These are phyloP conservation scores for Ferrisia virgata DNA, from an alignment of 2,888 invertebrate genomes.

Conservation along the genomic window DNA sequence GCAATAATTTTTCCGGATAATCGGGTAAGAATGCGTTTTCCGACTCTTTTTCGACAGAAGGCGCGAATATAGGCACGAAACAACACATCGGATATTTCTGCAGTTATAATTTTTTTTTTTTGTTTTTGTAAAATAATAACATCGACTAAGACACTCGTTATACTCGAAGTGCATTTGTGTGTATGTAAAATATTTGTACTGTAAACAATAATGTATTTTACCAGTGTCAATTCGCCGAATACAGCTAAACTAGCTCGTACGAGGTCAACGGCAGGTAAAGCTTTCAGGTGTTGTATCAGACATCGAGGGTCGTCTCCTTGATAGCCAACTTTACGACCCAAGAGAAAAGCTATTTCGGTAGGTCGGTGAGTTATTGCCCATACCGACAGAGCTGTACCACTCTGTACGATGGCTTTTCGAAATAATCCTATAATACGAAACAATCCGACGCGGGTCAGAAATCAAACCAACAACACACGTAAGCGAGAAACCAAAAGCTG, in stretches of 20 bases:
- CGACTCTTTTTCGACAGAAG: background rate
- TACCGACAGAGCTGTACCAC: conserved; percentile 45
- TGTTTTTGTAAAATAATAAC: no score
- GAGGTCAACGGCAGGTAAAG: background rate
- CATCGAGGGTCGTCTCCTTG: background rate
- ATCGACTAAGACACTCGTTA: no score
- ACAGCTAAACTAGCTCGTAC: conserved; percentile 22
- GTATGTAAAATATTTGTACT: background rate
- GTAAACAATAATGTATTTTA: background rate
- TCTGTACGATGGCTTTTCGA: conserved; percentile 48
- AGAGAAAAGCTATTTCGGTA: background rate
- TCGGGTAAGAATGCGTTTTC: conserved; percentile 23
- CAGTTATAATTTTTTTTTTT: no score
- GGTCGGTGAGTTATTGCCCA: background rate
- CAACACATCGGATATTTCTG: background rate
- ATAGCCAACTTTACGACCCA: conserved; percentile 24
- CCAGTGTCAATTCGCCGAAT: background rate
- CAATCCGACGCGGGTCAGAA: background rate
- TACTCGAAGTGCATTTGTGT: no score
- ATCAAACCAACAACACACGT: background rate
- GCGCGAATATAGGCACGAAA: background rate
- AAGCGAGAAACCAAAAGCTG: background rate
- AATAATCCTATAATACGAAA: background rate
- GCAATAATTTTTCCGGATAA: conserved; percentile 51
- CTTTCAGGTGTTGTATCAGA: background rate